These are phyloP conservation scores for Microctenopoma stevenorrisi DNA, from an alignment of 2,797 vertebrate genomes.

Conservation along the genomic window DNA sequence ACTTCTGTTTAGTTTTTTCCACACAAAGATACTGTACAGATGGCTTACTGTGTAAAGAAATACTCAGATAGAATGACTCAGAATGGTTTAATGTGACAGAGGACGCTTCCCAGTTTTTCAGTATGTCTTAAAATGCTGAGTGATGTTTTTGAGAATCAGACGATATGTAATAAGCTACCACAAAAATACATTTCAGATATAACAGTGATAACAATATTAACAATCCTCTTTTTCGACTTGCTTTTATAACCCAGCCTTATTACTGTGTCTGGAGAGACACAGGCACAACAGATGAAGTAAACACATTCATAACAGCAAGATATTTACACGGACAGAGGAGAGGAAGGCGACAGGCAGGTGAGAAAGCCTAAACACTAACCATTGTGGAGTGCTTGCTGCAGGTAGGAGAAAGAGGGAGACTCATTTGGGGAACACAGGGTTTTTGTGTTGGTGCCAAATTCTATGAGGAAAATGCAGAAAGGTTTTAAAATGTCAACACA, in stretches of 20 bases:
- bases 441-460: conserved; percentile 84
- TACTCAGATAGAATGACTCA: conserved; percentile 21
- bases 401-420: conserved; percentile 80
- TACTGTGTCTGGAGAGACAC: conserved; percentile 12
- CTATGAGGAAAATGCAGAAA: conserved; percentile 72
- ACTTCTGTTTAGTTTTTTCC: background rate
- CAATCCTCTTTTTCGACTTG: background rate
- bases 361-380: conserved; percentile 80
- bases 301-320: conserved; percentile 40
- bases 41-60: background rate
- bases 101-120: conserved; percentile 16
- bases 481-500: conserved; percentile 38
- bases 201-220: background rate
- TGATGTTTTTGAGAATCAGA: conserved; percentile 6
- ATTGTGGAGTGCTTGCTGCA: conserved; percentile 86
- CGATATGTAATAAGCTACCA: background rate
- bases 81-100: conserved; percentile 14
- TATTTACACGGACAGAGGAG: conserved; percentile 37
- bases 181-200: background rate
- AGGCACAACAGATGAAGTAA: conserved; percentile 22
- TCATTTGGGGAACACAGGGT: conserved; percentile 81
- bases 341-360: conserved; percentile 55
- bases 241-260: conserved; percentile 12
- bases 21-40: background rate
- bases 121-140: conserved; percentile 8